These are phyloP conservation scores for Brachionus asplanchnoidis DNA, from an alignment of 1,140 invertebrate species.

Conservation along the genomic window DNA sequence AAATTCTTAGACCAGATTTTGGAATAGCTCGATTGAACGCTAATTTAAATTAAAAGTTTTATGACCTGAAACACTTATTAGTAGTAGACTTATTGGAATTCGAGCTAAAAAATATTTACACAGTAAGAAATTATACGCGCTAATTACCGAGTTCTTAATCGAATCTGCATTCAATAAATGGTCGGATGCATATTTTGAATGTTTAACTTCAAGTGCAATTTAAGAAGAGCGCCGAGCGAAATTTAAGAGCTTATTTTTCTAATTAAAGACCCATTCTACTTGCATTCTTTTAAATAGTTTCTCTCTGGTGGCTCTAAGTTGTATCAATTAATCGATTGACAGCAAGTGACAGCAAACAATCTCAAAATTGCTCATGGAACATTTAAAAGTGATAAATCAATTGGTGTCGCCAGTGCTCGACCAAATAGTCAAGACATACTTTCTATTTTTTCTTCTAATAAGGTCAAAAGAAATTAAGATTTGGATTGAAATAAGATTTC, in stretches of 20 bases:
- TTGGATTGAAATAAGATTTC: background rate
- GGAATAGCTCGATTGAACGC: background rate
- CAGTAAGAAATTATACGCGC: background rate
- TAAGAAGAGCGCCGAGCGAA: background rate
- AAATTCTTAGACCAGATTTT: background rate
- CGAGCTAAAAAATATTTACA: conserved; percentile 2
- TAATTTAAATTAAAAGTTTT: background rate
- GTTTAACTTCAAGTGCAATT: background rate
- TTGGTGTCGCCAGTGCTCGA: background rate
- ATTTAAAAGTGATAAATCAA: background rate
- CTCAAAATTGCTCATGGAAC: background rate
- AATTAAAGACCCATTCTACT: background rate
- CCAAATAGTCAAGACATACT: background rate
- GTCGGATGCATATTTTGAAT: background rate
- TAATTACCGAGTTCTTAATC: background rate
- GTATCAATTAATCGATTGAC: background rate
- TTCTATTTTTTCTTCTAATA: background rate
- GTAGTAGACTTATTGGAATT: background rate
- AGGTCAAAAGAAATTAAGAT: background rate
- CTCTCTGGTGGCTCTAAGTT: background rate
- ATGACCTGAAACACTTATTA: background rate
- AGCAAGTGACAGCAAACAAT: background rate
- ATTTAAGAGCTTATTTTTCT: background rate
- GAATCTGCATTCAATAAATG: background rate
- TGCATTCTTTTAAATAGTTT: background rate